These are phyloP conservation scores for Gadopsis marmoratus DNA, from an alignment of 2,797 vertebrate species.

Conservation along the genomic window DNA sequence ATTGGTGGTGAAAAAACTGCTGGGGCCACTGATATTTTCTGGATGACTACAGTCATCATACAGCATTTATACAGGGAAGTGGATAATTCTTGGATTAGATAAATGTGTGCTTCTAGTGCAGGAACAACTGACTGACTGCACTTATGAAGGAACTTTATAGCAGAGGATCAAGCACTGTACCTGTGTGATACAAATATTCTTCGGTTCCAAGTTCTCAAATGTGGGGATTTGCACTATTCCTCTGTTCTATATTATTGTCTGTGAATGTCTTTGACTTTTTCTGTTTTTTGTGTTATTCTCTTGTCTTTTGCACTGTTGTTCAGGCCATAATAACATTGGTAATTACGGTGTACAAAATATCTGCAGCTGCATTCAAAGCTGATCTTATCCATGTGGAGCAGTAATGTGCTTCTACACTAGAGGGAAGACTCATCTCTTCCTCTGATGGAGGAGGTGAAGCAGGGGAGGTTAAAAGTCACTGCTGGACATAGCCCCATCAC, in stretches of 20 bases:
- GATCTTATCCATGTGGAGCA: not conserved
- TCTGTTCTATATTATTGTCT: no score
- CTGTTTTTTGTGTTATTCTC: not conserved
- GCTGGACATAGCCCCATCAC: conserved; percentile 30
- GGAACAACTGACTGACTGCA: not conserved
- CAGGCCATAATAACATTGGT: not conserved
- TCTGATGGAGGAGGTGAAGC: conserved; percentile 33
- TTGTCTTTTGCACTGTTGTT: not conserved
- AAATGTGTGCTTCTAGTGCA: not conserved
- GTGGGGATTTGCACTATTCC: not conserved
- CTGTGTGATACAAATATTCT: not conserved
- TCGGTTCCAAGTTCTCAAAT: not conserved
- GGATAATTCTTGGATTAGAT: not conserved
- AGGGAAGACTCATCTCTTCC: conserved; percentile 43
- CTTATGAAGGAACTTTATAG: not conserved
- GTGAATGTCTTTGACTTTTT: not conserved
- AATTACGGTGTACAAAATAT: not conserved
- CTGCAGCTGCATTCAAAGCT: not conserved
- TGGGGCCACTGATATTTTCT: not conserved
- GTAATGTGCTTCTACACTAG: conserved; percentile 34
- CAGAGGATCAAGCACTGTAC: not conserved
- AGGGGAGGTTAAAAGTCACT: conserved; percentile 50
- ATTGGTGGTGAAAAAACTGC: not conserved
- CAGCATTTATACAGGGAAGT: not conserved
- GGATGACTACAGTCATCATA: not conserved